Conservation (phyloP, 2,888 invertebrate genomes). For the Chaitophorus viminalis region DNA sequence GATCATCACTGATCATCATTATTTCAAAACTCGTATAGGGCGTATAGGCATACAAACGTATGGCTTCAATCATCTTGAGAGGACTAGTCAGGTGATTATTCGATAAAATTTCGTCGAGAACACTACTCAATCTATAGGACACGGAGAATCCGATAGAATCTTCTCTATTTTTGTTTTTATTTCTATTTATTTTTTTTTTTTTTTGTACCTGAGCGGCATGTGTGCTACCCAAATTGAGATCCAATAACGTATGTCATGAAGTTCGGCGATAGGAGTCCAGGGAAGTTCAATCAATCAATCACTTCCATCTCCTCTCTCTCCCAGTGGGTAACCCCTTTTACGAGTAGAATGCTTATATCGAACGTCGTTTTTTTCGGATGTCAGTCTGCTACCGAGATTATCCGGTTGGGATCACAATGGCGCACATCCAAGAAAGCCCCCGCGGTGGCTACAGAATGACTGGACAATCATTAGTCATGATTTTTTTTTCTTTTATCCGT, state of each 20-base stretch:
- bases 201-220: neutral
- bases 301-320: neutral
- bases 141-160: neutral
- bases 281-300: conserved; percentile 54
- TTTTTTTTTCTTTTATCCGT: neutral
- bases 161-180: neutral
- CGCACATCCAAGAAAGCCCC: conserved; percentile 30
- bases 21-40: neutral
- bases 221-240: conserved; percentile 39
- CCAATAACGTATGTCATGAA: conserved; percentile 33
- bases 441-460: conserved; percentile 26
- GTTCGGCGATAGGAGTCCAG: neutral
- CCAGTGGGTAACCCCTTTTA: conserved; percentile 11
- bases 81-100: neutral
- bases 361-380: conserved; percentile 41
- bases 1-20: no score
- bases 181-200: neutral
- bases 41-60: neutral
- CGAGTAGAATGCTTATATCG: conserved; percentile 43
- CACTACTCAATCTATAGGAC: neutral
- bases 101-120: neutral
- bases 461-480: conserved; percentile 59
- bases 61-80: neutral
- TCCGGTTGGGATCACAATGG: conserved; percentile 48
- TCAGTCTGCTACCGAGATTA: conserved; percentile 59